Base-by-base conservation (phyloP, 2,797 vertebrate species). In the Adrianichthys oophorus region DNA sequence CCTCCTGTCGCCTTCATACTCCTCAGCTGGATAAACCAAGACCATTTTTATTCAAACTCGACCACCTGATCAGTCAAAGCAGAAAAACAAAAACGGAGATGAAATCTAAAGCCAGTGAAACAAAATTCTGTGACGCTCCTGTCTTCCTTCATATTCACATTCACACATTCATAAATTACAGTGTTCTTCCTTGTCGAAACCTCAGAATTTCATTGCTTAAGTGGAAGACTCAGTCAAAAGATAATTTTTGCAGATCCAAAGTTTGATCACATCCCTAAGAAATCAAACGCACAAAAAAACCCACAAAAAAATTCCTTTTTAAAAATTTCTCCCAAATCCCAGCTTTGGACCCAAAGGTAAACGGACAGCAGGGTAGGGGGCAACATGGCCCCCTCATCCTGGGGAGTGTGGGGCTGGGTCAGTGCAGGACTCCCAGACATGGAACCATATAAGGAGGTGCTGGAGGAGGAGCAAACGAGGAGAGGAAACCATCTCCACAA, bases 201-300 rank as follows among this genome's bases (percentile, higher is more conserved):
- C 59, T 62, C 51, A 61, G 21, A 59, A 72, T 63, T 62, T 72
- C 52, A 74, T 50, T 41, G 43, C 52, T 64, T 14, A 65, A 78
- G 68, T 72, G 83, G 79, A 86, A 88, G 79, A 85, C 79, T 72
- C 17, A n/a, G 62, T 80, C 48, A 17, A 58, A 68, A 56, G 15
- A 54, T 12, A 72, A 61, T 32, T 40, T 75, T 37, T 70, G 62
- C 59, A 74, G 56, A 52, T 78, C 51, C 40, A 65, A 62, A 62
- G 41, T 69, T 66, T 67, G 78, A 73, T 77, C 55, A 15, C 15
- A 17, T 65, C 17, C 71, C 50, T 56, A 57, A 65, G 55, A 41
- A 65, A 17, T 57, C 26, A 65, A 43, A 48, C 70, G 45, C 50
- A 48, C 62, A 72, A 61, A 23, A 61, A 16, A 59, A 42, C 15